Conservation (phyloP, 2,888 invertebrate genomes). For the Trachelus iudaicus region DNA sequence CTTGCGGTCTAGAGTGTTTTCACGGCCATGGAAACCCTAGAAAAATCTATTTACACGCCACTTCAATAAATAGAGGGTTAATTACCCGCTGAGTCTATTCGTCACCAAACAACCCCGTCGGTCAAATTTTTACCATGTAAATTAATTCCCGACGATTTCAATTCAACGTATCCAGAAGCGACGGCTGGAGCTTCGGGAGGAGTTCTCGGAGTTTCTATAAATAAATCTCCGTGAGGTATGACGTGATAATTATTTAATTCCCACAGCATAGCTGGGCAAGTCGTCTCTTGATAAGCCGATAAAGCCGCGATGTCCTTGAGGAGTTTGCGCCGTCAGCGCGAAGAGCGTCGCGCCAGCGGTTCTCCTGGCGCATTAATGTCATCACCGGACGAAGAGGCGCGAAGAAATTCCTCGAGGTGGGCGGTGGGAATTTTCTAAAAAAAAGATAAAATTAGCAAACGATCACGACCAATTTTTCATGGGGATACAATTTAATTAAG, state of each 20-base stretch:
- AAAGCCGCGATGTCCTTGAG: conserved; percentile 44
- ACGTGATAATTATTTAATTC: conserved; percentile 11
- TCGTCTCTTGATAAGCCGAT: conserved; percentile 41
- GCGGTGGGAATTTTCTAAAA: background rate
- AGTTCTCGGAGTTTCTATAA: conserved; percentile 31
- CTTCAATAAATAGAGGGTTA: background rate
- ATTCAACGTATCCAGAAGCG: background rate
- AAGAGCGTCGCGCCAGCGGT: conserved; percentile 35
- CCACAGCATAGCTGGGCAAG: conserved; percentile 10
- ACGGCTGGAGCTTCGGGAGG: background rate
- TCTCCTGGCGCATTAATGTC: conserved; percentile 27
- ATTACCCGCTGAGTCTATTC: background rate
- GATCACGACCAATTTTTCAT: background rate
- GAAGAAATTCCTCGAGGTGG: background rate
- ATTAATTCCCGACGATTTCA: background rate
- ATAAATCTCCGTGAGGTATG: background rate
- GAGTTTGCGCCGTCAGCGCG: conserved; percentile 43
- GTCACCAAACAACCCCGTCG: background rate
- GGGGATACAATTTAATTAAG: conserved; percentile 33
- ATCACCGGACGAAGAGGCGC: conserved; percentile 6
- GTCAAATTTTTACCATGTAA: background rate
- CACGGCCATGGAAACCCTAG: background rate
- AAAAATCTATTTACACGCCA: background rate
- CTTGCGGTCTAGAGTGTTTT: background rate
- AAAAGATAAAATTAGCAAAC: background rate